Percentiles rank a stretch among this genome's conserved stretches.
phyloP scores from a whole-genome alignment of 2,888 invertebrate genomes.

The Sarcophaga variegata region DNA sequence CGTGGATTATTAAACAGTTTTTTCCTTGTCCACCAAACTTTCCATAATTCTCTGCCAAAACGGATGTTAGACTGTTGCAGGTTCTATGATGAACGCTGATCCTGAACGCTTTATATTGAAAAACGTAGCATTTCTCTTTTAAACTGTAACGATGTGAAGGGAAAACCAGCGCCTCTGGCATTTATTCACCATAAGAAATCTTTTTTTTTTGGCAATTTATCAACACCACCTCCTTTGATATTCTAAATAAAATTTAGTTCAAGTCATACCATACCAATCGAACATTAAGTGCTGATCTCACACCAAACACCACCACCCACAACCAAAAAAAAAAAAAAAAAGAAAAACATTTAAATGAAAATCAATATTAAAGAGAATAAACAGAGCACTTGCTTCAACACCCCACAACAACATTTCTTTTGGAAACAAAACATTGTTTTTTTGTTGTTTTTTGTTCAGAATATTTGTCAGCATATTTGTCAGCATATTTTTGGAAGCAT shows the following conservation, averaged over 20 bases:
- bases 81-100: too few species aligned
- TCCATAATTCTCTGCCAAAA: too few species aligned
- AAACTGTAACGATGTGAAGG: too few species aligned
- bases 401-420: not conserved
- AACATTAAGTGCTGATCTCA: not conserved
- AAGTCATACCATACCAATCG: not conserved
- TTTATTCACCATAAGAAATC: not conserved
- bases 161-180: too few species aligned
- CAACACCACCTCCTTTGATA: not conserved
- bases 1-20: too few species aligned
- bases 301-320: not conserved
- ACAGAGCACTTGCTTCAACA: not conserved
- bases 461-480: conserved; percentile 11
- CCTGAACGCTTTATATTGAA: too few species aligned
- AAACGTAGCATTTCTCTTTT: too few species aligned
- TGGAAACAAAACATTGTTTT: not conserved
- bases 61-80: too few species aligned
- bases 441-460: not conserved
- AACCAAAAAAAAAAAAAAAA: not conserved
- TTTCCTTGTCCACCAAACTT: too few species aligned
- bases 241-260: not conserved
- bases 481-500: not conserved
- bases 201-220: conserved; percentile 27
- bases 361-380: conserved; percentile 9
- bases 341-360: not conserved